Evolutionary conservation across 2,797 vertebrate species (phyloP).

Genomic region (Bovichtus diacanthus): DNA sequence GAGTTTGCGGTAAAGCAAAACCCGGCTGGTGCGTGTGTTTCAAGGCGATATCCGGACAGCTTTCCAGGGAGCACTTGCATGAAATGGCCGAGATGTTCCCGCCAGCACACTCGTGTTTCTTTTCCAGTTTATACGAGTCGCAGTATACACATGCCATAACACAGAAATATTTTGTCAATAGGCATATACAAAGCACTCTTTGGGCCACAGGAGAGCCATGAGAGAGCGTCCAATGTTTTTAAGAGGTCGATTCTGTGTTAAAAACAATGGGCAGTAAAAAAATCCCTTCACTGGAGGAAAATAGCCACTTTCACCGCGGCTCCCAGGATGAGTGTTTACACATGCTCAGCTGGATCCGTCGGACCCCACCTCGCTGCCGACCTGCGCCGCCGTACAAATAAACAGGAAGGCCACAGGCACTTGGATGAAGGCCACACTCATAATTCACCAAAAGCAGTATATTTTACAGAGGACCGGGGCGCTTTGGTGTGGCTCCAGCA

Average conservation of each 20-base stretch:
- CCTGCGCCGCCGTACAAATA: conserved; percentile 86
- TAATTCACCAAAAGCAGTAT: conserved; percentile 83
- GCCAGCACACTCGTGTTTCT: conserved; percentile 73
- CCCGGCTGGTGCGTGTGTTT: conserved; percentile 37
- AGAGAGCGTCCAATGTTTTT: conserved; percentile 76
- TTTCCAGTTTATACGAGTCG: conserved; percentile 75
- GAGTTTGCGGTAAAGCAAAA: conserved; percentile 30
- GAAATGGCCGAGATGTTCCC: conserved; percentile 70
- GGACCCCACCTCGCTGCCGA: conserved; percentile 78
- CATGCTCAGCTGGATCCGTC: conserved; percentile 77
- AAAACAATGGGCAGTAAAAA: conserved; percentile 80
- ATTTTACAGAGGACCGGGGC: conserved; percentile 81
- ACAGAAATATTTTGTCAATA: conserved; percentile 83
- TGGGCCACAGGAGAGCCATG: conserved; percentile 64
- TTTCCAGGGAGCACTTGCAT: conserved; percentile 70
- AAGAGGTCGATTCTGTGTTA: conserved; percentile 79
- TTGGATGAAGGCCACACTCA: conserved; percentile 81
- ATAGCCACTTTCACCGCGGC: conserved; percentile 58
- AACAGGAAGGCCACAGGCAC: conserved; percentile 86
- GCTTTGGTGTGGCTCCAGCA: conserved; percentile 74
- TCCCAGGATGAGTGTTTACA: conserved; percentile 80
- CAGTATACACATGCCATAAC: conserved; percentile 83
- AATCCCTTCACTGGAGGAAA: conserved; percentile 61
- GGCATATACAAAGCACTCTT: conserved; percentile 82
- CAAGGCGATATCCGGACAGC: conserved; percentile 48